Base-by-base conservation (phyloP, 2,888 invertebrate species). In the Sipha maydis region DNA sequence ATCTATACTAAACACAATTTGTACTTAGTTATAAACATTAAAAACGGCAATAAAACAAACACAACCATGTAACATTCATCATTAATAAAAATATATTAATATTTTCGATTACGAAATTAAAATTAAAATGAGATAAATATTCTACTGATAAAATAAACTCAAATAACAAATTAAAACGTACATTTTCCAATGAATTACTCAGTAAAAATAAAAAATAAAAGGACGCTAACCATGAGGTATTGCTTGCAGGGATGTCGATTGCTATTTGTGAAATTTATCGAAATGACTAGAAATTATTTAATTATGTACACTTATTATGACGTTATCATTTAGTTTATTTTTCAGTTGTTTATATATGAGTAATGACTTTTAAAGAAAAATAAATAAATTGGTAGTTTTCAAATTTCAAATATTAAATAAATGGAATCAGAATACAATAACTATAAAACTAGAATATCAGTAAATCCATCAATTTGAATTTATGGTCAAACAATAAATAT, bases 251-350 rank as follows among this genome's bases (percentile, higher is more conserved):
- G 54, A 71, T 73, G 83, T 67, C 48, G 5, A 31, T 31, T 54
- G 17, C 71, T 83, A 48, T 14, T 83, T 83, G 25, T 34, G 71
- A 83, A 71, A 83, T 83, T 83, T 73, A 17, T 83, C 54, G 25
- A 73, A 83, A 73, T 73, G 7, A 54, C 31, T 83, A 83, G 54
- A 54, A 54, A 83, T 34, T 17, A 17, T 73, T 31, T 38, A 5
- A 77, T 28, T n/a, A 5, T 31, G 11, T 1, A 25, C 61, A 21
- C 25, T 8, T 21, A 25, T 61, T 9, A 25, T 21, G 5, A 56
- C n/a, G 14, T 56, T 17, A 19, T 56, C 56, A 61, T 61, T 21
- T 61, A 61, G 21, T 61, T 61, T 25, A 21, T 61, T 21, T n/a
- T 61, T 21, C 61, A 61, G 61, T 61, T 3, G 7, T 61, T 61